Evolutionary conservation across 2,113 vertebrate species (phyloP).

Genomic region (Xiphorhynchus elegans): DNA sequence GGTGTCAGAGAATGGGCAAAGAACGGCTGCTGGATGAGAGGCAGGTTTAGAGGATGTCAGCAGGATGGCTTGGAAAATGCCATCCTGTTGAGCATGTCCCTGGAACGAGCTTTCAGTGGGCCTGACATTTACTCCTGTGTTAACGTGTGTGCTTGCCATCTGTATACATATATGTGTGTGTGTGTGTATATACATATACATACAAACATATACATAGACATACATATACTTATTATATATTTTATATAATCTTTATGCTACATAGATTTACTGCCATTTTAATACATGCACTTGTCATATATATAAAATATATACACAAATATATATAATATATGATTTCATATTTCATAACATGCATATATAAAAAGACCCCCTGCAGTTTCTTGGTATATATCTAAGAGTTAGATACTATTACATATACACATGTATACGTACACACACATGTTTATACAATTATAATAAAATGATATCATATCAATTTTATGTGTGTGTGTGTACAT

Average conservation of each 20-base stretch:
- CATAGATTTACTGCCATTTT: not conserved
- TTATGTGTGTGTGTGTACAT: not conserved
- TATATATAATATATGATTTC: not conserved
- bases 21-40: not conserved
- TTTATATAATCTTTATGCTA: not conserved
- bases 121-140: not conserved
- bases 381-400: not conserved
- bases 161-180: not conserved
- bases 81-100: not conserved
- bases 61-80: not conserved
- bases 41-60: not conserved
- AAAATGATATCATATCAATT: not conserved
- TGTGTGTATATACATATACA: too few relatives aligned
- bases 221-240: not conserved
- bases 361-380: not conserved
- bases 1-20: fast-evolving
- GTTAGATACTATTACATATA: not conserved
- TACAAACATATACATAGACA: too few relatives aligned
- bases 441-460: not conserved
- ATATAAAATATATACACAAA: not conserved
- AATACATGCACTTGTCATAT: not conserved
- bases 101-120: fast-evolving
- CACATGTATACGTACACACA: too few relatives aligned
- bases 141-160: fast-evolving
- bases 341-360: not conserved